These are phyloP conservation scores for Rhyacichthys aspro DNA, from an alignment of 2,797 vertebrate genomes.

Conservation along the genomic window DNA sequence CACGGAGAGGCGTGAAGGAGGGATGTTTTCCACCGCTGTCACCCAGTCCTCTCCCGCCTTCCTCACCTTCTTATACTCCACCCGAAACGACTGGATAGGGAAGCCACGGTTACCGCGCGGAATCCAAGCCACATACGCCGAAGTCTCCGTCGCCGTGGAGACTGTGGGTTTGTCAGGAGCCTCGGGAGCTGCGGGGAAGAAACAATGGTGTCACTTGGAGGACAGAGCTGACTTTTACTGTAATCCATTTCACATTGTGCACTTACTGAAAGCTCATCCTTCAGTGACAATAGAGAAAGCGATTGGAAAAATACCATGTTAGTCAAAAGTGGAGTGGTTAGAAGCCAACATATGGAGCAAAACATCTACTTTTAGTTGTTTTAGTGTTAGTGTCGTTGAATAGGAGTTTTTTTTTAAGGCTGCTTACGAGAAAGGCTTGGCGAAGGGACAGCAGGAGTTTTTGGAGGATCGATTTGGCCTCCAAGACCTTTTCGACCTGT, in stretches of 20 bases:
- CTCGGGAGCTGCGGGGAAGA: conserved; percentile 87
- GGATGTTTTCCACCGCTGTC: conserved; percentile 92
- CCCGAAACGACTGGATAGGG: conserved; percentile 95
- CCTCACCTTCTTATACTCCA: conserved; percentile 94
- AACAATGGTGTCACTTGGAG: conserved; percentile 26
- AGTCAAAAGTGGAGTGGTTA: conserved; percentile 49
- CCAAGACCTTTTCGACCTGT: conserved; percentile 79
- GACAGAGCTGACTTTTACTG: conserved; percentile 20
- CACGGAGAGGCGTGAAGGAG: conserved; percentile 93
- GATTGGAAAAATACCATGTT: conserved; percentile 61
- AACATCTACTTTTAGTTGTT: conserved; percentile 10
- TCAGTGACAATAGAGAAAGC: conserved; percentile 64
- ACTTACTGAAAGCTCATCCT: conserved; percentile 82
- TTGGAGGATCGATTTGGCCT: conserved; percentile 70
- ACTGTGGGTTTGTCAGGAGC: conserved; percentile 97
- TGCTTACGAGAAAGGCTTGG: conserved; percentile 92
- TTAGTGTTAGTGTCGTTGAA: conserved; percentile 52
- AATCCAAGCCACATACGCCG: conserved; percentile 97
- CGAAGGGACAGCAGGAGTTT: conserved; percentile 82
- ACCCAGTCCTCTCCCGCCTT: conserved; percentile 92
- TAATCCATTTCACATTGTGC: conserved; percentile 25
- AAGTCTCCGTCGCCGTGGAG: conserved; percentile 94
- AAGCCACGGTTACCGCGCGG: conserved; percentile 96
- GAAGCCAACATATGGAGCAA: not conserved
- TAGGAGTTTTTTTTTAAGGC: not conserved